These are phyloP conservation scores for Tychaedon coryphoeus DNA, from an alignment of 2,113 vertebrate genomes.

Conservation along the genomic window DNA sequence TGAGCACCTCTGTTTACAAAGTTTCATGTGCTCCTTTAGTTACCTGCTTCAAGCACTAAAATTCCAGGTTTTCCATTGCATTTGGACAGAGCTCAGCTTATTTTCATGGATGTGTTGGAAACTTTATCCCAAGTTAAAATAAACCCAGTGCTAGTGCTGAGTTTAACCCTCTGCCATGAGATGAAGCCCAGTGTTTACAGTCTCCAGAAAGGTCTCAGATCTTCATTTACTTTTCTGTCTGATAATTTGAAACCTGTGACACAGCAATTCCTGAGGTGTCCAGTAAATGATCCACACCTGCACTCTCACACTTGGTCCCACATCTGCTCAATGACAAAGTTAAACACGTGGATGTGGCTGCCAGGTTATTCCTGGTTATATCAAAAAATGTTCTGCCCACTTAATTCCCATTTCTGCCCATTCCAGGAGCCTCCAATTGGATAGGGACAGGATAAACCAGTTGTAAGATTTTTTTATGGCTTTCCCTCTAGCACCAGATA, in stretches of 20 bases:
- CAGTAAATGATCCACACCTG: background rate
- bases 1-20: slow-evolving; percentile 25
- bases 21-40: background rate
- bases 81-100: background rate
- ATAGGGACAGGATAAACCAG: background rate
- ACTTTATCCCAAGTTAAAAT: background rate
- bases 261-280: background rate
- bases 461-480: background rate
- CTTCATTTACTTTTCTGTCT: background rate
- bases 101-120: background rate
- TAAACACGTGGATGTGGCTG: background rate
- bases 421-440: background rate
- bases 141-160: background rate
- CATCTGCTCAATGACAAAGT: background rate
- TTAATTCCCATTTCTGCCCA: background rate
- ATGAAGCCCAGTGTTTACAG: background rate
- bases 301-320: background rate
- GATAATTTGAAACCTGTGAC: background rate
- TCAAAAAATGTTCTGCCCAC: background rate
- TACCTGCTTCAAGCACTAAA: background rate
- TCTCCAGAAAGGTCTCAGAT: background rate
- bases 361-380: background rate
- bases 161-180: background rate
- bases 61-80: background rate
- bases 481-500: background rate